Evolutionary conservation across 2,888 invertebrate genomes (phyloP).

Genomic region (Drosophila quasianomalipes): DNA sequence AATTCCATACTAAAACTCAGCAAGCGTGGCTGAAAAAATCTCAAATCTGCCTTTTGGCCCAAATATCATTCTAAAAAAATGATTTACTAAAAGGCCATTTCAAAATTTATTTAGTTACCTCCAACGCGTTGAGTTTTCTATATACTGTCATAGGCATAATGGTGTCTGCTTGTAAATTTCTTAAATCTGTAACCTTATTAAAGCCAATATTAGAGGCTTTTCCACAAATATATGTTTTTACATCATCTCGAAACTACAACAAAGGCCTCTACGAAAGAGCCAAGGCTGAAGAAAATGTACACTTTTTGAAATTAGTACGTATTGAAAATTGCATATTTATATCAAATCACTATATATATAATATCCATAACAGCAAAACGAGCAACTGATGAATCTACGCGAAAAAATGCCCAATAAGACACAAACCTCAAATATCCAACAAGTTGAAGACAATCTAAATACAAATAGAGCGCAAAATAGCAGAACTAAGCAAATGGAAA

Average conservation of each 20-base stretch:
- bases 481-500: conserved; percentile 16
- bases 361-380: conserved; percentile 46
- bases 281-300: conserved; percentile 58
- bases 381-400: conserved; percentile 58
- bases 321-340: background rate
- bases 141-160: conserved; percentile 1
- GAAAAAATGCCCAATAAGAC: conserved; percentile 1
- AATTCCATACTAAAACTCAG: conserved; percentile 2
- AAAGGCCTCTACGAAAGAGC: conserved; percentile 44
- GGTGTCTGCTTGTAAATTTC: conserved; percentile 5
- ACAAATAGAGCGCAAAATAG: background rate
- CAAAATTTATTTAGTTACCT: conserved; percentile 2
- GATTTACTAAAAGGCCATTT: background rate
- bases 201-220: background rate
- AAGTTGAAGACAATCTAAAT: background rate
- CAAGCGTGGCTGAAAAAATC: background rate
- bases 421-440: background rate
- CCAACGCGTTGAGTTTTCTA: background rate
- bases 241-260: conserved; percentile 16
- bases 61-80: background rate
- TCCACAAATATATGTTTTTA: background rate
- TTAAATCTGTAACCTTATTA: conserved; percentile 4
- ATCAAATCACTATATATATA: too few species aligned
- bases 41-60: background rate
- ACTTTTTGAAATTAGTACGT: conserved; percentile 59